phyloP scores from a whole-genome alignment of 2,113 vertebrate genomes.

The Ageneiosus marmoratus region DNA sequence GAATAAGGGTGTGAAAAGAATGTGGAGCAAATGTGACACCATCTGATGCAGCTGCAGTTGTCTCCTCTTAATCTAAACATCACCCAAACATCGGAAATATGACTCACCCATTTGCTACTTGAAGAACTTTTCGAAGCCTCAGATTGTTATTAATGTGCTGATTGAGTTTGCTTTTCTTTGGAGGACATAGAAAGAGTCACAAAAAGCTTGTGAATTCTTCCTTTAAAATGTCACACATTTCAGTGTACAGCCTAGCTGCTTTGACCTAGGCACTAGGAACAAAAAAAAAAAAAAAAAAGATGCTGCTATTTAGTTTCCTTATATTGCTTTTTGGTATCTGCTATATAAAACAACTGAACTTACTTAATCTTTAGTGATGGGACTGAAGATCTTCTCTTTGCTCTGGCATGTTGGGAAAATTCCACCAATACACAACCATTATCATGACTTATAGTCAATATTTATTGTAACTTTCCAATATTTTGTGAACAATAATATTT shows the following conservation, averaged over 20 bases:
- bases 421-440: not conserved
- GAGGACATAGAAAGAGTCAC: slow-evolving; percentile 6
- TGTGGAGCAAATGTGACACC: slow-evolving; percentile 8
- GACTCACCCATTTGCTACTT: not conserved
- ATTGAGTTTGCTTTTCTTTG: not conserved
- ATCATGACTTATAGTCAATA: no score
- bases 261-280: not conserved
- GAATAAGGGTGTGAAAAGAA: not conserved
- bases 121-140: not conserved
- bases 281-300: not conserved
- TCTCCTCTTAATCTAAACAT: slow-evolving; percentile 27
- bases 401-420: not conserved
- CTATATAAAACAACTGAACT: not conserved
- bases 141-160: slow-evolving; percentile 5
- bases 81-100: slow-evolving; percentile 7
- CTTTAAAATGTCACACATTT: not conserved
- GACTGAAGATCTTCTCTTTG: not conserved
- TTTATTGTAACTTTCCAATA: not conserved
- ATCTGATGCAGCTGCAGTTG: slow-evolving; percentile 21
- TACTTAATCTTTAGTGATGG: not conserved
- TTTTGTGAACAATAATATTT: not conserved
- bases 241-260: not conserved
- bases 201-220: slow-evolving; percentile 11
- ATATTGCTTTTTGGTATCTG: not conserved
- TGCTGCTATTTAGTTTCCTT: not conserved